Percentiles rank a stretch among this genome's conserved stretches.
Evolutionary conservation across 2,113 vertebrate species (phyloP).

Genomic region (Anolis carolinensis): DNA sequence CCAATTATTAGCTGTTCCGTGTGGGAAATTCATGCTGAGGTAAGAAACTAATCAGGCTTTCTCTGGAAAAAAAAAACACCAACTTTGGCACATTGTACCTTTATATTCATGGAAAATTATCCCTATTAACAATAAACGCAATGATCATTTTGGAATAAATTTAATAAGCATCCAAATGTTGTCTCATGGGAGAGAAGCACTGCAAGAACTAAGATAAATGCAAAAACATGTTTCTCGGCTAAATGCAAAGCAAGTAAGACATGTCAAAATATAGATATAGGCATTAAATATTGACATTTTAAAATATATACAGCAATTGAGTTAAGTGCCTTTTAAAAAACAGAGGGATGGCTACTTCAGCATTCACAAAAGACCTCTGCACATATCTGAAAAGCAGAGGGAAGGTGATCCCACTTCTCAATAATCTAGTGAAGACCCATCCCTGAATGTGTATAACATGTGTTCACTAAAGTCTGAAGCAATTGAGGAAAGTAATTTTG

Average conservation of each 20-base stretch:
- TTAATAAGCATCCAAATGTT: constrained; percentile 38
- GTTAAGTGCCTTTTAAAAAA: constrained; percentile 56
- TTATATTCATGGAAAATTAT: constrained; percentile 47
- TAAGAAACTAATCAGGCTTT: constrained; percentile 44
- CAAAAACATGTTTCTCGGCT: constrained; percentile 55
- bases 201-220: constrained; percentile 56
- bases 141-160: constrained; percentile 29
- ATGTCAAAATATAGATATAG: not conserved
- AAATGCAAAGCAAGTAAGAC: constrained; percentile 40
- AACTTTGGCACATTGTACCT: not conserved
- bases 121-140: constrained; percentile 52
- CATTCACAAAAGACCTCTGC: not conserved
- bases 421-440: too few relatives aligned
- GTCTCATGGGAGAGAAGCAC: not conserved
- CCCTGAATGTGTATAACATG: too few relatives aligned
- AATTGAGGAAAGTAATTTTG: too few relatives aligned
- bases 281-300: not conserved
- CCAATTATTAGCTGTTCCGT: constrained; percentile 63
- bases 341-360: constrained; percentile 37
- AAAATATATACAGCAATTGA: constrained; percentile 64
- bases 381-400: constrained; percentile 5
- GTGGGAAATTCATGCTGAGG: constrained; percentile 39
- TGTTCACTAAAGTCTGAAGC: too few relatives aligned
- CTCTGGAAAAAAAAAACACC: constrained; percentile 3
- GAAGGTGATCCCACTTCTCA: not conserved